A percentile compares a stretch with the other conserved stretches of the same genome.
phyloP scores from a whole-genome alignment of 2,888 invertebrate genomes.

The Nomada ruficornis region DNA sequence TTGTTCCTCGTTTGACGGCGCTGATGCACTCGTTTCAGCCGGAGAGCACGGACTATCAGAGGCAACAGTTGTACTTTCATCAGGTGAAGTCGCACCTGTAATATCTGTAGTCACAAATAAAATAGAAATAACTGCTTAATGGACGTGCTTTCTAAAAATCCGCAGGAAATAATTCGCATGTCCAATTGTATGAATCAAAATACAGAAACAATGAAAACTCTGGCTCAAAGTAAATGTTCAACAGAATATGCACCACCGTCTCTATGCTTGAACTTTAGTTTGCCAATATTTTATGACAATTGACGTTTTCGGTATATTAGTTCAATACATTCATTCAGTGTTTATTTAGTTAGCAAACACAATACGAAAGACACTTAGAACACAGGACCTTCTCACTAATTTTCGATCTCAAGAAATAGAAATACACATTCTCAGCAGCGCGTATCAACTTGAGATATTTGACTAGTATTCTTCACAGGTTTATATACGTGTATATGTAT shows the following conservation, averaged over 20 bases:
- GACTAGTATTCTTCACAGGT: constrained; percentile 28
- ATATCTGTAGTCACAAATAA: constrained; percentile 66
- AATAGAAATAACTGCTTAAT: constrained; percentile 24
- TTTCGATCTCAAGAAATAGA: neutral
- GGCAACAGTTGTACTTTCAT: constrained; percentile 68
- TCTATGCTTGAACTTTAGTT: neutral
- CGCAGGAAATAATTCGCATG: neutral
- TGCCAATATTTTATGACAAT: neutral
- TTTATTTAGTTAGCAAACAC: constrained; percentile 25
- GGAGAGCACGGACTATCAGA: constrained; percentile 73
- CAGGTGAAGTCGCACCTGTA: constrained; percentile 70
- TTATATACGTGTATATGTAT: constrained; percentile 8
- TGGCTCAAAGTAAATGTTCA: constrained; percentile 19
- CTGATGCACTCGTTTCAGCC: constrained; percentile 69
- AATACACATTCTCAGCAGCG: constrained; percentile 8
- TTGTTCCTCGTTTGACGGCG: constrained; percentile 55
- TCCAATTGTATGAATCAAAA: neutral
- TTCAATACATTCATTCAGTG: constrained; percentile 15
- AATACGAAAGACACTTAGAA: constrained; percentile 25
- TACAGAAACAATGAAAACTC: constrained; percentile 17
- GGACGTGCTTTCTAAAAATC: constrained; percentile 6
- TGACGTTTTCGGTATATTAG: constrained; percentile 1
- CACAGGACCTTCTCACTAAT: neutral
- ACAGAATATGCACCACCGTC: constrained; percentile 1
- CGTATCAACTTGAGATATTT: constrained; percentile 22